Evolutionary conservation across 1,140 invertebrate species (phyloP), one percentile per base, ranked within the genome.

Genomic region (Manduca sexta): DNA sequence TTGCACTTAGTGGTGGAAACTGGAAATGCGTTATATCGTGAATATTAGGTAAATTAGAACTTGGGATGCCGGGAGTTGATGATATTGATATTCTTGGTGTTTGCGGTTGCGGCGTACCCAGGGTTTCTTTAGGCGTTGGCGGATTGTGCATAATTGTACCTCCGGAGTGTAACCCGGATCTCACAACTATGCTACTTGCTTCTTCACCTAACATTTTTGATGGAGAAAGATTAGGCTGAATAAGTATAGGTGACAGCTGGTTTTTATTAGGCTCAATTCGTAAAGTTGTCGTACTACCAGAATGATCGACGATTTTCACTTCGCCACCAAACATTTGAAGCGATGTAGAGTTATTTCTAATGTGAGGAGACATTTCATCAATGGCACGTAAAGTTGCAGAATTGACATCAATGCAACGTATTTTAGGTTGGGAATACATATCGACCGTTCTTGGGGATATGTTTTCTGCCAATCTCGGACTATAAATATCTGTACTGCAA

Each of bases 281-380:
- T 79, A 93, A 88, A 1, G 91, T 93, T 38, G 91, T 93, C 0
- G 89, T 90, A 52, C 92, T 91, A 5, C 90, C 90, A 17, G 87
- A 86, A 49, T 88, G 88, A 54, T 91, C 90, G 14, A 91, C 78
- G 47, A 94, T 93, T 68, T 92, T 90, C 0, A 94, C 92, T 84
- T 94, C 91, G 1, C 92, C 93, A 1, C 93, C 93, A 78, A 93
- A 94, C 87, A 94, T 89, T 72, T 93, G 92, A 8, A 92, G 69
- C 0, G 90, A 89, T 38, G 89, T 88, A 30, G 82, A 73, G 66
- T 81, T 86, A 60, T 84, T 78, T 56, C 80, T 77, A 60, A 85
- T 75, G 44, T 85, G 78, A 50, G 74, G 74, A 10, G 82, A 74
- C 49, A 91, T 70, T 68, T 91, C 89, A 52, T 91, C 89, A n/a